Percentiles rank a stretch among this genome's conserved stretches.
Conservation (phyloP, 2,888 invertebrate genomes). For the Deroplatys truncata region DNA sequence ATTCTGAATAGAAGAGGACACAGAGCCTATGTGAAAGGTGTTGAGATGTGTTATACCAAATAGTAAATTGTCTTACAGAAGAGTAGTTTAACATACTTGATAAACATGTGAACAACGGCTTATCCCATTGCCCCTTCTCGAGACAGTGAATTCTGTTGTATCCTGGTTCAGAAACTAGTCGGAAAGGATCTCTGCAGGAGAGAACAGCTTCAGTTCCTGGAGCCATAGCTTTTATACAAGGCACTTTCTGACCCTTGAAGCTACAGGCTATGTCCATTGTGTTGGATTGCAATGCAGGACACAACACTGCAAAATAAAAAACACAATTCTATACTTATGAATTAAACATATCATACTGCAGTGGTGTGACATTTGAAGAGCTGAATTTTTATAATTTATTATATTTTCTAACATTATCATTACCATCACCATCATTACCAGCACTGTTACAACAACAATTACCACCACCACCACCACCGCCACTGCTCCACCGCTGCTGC, state of each 20-base stretch:
- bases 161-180: slow-evolving; percentile 36
- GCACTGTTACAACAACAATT: too few relatives aligned
- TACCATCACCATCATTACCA: too few relatives aligned
- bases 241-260: slow-evolving; percentile 31
- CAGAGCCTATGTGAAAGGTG: too few relatives aligned
- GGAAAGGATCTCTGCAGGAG: slow-evolving; percentile 37
- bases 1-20: too few relatives aligned
- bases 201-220: slow-evolving; percentile 36
- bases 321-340: background rate
- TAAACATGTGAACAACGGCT: slow-evolving; percentile 34
- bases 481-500: too few relatives aligned
- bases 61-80: too few relatives aligned
- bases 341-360: too few relatives aligned
- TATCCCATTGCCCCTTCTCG: slow-evolving; percentile 35
- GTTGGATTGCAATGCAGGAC: slow-evolving; percentile 33
- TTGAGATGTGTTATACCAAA: too few relatives aligned
- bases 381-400: too few relatives aligned
- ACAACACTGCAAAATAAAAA: slow-evolving; percentile 27
- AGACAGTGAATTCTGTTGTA: slow-evolving; percentile 36
- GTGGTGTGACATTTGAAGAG: too few relatives aligned
- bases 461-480: too few relatives aligned
- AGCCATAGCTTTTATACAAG: slow-evolving; percentile 34
- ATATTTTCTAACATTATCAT: too few relatives aligned
- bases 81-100: background rate
- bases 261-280: slow-evolving; percentile 36